These are phyloP conservation scores for Hemiprocne comata DNA, from an alignment of 2,113 vertebrate species.

Conservation along the genomic window DNA sequence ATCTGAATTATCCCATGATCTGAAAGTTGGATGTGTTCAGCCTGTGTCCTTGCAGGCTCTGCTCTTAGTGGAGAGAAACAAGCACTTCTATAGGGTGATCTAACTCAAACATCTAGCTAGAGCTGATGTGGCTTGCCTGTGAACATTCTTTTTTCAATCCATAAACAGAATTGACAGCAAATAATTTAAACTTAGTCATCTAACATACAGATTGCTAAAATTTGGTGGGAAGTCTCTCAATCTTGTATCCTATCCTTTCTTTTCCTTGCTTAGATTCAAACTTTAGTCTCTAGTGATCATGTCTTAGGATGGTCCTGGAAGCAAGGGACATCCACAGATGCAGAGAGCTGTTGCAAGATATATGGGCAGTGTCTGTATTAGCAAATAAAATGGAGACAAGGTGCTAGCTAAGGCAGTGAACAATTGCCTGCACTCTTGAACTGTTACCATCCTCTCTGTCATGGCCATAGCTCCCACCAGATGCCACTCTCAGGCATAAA, in stretches of 20 bases:
- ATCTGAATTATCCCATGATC: not conserved
- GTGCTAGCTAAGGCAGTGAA: not conserved
- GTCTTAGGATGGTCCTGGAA: not conserved
- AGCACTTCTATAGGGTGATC: not conserved
- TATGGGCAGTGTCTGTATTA: not conserved
- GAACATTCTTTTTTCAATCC: not conserved
- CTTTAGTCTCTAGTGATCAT: not conserved
- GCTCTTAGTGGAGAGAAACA: not conserved
- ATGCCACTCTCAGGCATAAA: conserved; percentile 7
- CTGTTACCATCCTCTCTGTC: conserved; percentile 13
- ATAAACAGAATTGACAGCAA: not conserved
- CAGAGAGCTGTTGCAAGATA: not conserved
- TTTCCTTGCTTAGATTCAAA: not conserved
- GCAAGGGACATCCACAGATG: not conserved
- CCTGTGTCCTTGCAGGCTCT: not conserved
- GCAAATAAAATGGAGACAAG: not conserved
- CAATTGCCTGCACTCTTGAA: not conserved
- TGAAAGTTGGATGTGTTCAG: not conserved
- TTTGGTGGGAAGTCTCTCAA: not conserved
- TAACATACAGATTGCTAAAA: not conserved
- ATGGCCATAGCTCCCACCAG: not conserved
- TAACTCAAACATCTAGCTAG: not conserved
- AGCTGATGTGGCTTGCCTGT: not conserved
- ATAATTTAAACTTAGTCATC: not conserved
- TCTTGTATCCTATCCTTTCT: not conserved